Evolutionary conservation across 2,888 invertebrate genomes (phyloP).

Genomic region (Phengaris arion): DNA sequence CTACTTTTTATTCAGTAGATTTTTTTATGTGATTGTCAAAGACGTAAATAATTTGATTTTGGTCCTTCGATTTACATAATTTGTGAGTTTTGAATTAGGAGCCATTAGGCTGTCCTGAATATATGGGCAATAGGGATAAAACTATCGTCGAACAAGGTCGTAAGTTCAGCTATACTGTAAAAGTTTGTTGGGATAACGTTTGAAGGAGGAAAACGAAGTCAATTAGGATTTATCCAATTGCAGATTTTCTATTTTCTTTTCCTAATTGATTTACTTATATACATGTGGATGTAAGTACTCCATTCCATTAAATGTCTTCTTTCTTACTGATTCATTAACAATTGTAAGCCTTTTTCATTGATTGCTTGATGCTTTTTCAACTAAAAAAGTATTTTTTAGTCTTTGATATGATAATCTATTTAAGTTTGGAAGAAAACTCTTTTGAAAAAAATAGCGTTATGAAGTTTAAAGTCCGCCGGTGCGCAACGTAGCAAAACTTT

Average conservation of each 20-base stretch:
- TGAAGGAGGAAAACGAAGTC: neutral
- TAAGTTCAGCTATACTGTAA: neutral
- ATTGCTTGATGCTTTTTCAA: too few relatives aligned
- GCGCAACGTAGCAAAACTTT: too few relatives aligned
- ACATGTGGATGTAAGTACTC: neutral
- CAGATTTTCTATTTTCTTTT: neutral
- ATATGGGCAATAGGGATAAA: neutral
- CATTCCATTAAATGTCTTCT: neutral
- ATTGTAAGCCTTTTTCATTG: neutral
- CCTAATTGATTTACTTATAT: slow-evolving; percentile 4
- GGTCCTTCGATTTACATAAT: neutral
- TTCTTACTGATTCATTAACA: neutral
- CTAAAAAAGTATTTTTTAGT: too few relatives aligned
- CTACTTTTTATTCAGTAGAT: too few relatives aligned
- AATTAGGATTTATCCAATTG: slow-evolving; percentile 5
- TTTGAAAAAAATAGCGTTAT: too few relatives aligned
- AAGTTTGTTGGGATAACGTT: neutral
- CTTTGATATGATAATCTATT: too few relatives aligned
- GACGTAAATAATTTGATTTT: too few relatives aligned
- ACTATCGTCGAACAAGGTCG: neutral
- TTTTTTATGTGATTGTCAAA: too few relatives aligned
- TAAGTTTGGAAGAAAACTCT: too few relatives aligned
- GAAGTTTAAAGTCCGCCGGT: too few relatives aligned
- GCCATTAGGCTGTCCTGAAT: neutral
- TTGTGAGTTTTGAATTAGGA: neutral